Evolutionary conservation across 2,888 invertebrate genomes (phyloP), one percentile per base, ranked within the genome.

Genomic region (Coelogynopora nodosa): DNA sequence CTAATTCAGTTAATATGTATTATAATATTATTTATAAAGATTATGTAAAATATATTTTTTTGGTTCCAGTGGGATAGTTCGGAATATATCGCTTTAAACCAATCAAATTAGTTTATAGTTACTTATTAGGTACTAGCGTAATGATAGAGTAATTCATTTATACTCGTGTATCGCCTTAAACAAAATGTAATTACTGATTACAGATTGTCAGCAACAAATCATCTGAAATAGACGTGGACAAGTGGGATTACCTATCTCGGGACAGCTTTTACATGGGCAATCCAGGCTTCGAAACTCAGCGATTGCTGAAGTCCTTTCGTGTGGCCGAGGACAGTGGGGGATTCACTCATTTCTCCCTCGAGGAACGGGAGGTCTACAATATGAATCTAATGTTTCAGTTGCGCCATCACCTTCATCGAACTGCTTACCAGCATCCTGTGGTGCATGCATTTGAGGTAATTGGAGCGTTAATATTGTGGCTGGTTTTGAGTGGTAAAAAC

Each of bases 181-280:
- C n/a, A n/a, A n/a, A n/a, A n/a, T n/a, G n/a, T n/a, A n/a, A 67
- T 67, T 87, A 88, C 84, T 67, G 81, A 67, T 89, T 85, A n/a
- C 88, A 94, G 93, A 93, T 94, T 88, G 93, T 94, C 0, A 92
- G 93, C 82, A 94, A 94, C 90, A 83, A 80, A 26, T 23, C 26
- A 0, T 27, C 67, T 0, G 84, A 84, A 67, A 26, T 82, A 23
- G 84, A 84, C 10, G 84, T 84, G 0, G 84, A 84, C 28, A 84
- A 84, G 28, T 10, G 0, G 23, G 84, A 84, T 81, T 84, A 84
- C 82, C 26, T 84, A 0, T 23, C 23, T 26, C 0, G 84, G 28
- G 84, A 84, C 82, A 0, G 28, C 0, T 2, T 74, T 30, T 1
- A 2, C 83, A 26, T 84, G 84, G 26, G 29, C 0, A 81, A 81